These are phyloP conservation scores for Cairina moschata DNA, from an alignment of 2,113 vertebrate genomes.

Conservation along the genomic window DNA sequence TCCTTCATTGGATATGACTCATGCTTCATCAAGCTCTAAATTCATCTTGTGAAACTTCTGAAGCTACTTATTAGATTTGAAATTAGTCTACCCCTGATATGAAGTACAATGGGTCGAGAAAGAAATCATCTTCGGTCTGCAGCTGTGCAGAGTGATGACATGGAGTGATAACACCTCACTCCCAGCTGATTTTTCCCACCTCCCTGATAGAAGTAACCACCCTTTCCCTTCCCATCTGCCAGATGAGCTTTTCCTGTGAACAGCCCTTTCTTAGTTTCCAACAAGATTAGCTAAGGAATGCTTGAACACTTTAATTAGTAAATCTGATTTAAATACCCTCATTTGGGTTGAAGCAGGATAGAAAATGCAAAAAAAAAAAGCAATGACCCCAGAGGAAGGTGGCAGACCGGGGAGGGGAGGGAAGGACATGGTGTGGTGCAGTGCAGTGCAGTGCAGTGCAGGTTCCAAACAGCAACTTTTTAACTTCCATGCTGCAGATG, in stretches of 20 bases:
- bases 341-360: not conserved
- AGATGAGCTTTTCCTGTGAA: not conserved
- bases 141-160: not conserved
- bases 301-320: not conserved
- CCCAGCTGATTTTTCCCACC: not conserved
- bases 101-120: not conserved
- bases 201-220: not conserved
- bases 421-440: too few species aligned
- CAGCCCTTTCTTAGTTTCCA: not conserved
- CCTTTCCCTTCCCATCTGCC: not conserved
- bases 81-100: not conserved
- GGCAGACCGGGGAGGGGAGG: not conserved
- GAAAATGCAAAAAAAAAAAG: not conserved
- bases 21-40: not conserved
- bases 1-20: not conserved
- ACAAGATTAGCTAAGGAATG: not conserved
- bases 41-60: not conserved
- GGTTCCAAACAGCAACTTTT: not conserved
- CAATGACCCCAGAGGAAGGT: not conserved
- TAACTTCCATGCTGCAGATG: not conserved
- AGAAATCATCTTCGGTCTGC: not conserved
- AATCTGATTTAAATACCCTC: not conserved
- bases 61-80: constrained; percentile 25
- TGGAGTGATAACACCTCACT: not conserved
- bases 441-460: too few species aligned